These are phyloP conservation scores for Tetraneura akinire DNA, from an alignment of 1,140 invertebrate genomes.

Conservation along the genomic window DNA sequence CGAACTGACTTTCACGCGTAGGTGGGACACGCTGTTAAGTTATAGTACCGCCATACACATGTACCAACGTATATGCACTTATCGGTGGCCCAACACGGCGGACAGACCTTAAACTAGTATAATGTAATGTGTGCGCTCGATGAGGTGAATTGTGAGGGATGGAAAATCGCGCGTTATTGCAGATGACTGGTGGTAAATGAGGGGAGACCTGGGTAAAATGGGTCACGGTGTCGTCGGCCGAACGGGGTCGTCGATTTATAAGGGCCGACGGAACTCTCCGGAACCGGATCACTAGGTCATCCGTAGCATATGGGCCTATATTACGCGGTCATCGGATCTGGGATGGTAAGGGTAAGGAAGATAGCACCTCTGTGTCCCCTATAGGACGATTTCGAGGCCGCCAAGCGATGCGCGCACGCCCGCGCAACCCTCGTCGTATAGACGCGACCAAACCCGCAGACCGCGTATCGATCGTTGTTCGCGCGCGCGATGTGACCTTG, in stretches of 20 bases:
- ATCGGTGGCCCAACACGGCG: no score
- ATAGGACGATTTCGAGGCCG: slow-evolving; percentile 6
- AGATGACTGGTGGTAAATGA: neutral
- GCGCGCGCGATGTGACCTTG: neutral
- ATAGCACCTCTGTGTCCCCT: no score
- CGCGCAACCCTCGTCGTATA: neutral
- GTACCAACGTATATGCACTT: no score
- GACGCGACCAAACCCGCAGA: neutral
- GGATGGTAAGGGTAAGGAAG: neutral
- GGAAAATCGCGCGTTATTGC: no score
- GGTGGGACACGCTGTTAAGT: no score
- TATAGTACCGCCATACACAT: no score
- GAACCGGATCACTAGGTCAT: slow-evolving; percentile 47
- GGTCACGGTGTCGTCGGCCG: slow-evolving; percentile 16
- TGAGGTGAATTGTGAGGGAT: no score
- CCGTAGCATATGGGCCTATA: neutral
- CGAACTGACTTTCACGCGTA: no score
- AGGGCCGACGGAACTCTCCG: neutral
- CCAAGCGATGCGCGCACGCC: neutral
- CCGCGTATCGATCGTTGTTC: neutral
- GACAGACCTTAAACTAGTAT: no score
- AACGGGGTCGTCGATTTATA: neutral
- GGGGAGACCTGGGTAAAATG: neutral
- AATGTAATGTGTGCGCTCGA: no score
- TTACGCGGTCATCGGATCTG: no score